These are phyloP conservation scores for Typhlomys cinereus DNA, from an alignment of 2,113 vertebrate species.

Conservation along the genomic window DNA sequence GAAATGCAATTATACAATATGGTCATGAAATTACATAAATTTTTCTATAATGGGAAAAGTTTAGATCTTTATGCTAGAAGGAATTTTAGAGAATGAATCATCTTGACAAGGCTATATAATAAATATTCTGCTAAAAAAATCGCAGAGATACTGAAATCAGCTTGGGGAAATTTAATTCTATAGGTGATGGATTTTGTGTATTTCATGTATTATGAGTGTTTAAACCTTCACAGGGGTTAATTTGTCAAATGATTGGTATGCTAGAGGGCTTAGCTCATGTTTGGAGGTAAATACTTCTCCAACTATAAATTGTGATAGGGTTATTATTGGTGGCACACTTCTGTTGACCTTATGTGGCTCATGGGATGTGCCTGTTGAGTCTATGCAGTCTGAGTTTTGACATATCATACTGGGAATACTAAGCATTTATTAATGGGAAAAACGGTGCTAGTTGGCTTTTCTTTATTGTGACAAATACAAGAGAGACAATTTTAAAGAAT, in stretches of 20 bases:
- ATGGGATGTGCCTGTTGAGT: background rate
- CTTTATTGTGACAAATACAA: too few species aligned
- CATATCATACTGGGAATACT: background rate
- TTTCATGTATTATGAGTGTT: background rate
- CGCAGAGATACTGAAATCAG: background rate
- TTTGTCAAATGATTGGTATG: background rate
- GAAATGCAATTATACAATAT: background rate
- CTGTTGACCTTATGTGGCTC: too few species aligned
- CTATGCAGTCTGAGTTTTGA: background rate
- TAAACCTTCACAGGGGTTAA: background rate
- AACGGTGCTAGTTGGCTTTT: too few species aligned
- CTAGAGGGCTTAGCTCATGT: background rate
- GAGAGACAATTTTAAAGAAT: too few species aligned
- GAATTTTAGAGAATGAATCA: background rate
- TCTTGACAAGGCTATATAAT: background rate
- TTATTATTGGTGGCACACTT: background rate
- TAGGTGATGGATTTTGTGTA: background rate
- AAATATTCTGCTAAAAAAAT: too few species aligned
- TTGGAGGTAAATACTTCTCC: conserved; percentile 18
- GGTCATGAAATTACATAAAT: background rate
- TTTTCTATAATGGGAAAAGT: background rate
- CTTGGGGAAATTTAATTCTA: background rate
- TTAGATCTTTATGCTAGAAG: background rate
- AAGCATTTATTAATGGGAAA: background rate
- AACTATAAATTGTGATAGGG: conserved; percentile 15